Conservation (phyloP, 2,797 vertebrate species). For the Chelmon rostratus region DNA sequence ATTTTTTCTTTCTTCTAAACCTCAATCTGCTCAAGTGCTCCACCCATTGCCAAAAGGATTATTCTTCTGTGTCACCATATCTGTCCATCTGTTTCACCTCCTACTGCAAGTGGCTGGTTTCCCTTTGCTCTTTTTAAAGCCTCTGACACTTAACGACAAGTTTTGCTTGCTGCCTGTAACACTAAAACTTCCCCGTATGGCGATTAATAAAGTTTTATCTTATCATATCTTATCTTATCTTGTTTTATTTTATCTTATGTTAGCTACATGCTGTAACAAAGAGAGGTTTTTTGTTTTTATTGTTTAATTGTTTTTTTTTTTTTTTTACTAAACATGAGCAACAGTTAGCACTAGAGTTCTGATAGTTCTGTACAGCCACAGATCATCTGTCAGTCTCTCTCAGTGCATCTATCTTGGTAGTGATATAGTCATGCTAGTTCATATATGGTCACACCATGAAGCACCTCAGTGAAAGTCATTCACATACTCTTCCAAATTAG, state of each 20-base stretch:
- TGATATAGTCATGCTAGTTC: not conserved
- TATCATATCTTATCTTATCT: too few species aligned
- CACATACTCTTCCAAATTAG: not conserved
- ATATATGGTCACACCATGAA: conserved; percentile 8
- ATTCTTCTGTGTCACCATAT: conserved; percentile 20
- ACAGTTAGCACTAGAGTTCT: not conserved
- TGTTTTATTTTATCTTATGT: too few species aligned
- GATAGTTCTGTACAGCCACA: not conserved
- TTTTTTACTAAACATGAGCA: too few species aligned
- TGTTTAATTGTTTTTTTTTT: too few species aligned
- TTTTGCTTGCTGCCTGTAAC: too few species aligned
- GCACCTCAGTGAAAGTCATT: not conserved
- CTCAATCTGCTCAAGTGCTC: conserved; percentile 13
- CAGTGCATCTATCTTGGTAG: not conserved
- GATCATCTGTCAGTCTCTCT: not conserved
- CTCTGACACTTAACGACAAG: not conserved
- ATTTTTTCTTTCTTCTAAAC: not conserved
- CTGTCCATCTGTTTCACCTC: conserved; percentile 24
- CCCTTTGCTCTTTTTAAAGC: conserved; percentile 2
- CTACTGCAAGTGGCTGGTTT: not conserved
- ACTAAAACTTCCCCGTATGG: too few species aligned
- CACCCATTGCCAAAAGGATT: not conserved
- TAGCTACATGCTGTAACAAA: not conserved
- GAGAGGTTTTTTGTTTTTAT: too few species aligned
- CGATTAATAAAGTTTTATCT: too few species aligned